Evolutionary conservation across 92 coral and sea anemone genomes (phyloP).

Genomic region (Metridium senile): DNA sequence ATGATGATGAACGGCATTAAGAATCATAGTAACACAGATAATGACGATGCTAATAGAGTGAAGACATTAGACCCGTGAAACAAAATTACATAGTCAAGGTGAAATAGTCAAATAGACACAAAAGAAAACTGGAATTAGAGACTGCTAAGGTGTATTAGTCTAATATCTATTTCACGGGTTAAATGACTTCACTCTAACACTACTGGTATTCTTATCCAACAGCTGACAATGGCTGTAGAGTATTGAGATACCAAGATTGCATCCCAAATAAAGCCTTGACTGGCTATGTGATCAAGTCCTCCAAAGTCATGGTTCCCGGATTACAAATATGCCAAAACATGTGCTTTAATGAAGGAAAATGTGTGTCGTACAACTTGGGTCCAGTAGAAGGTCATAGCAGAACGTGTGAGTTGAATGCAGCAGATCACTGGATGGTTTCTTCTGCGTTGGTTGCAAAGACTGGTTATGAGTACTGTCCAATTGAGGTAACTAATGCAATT

Average conservation of each 20-base stretch:
- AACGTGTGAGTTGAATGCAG: conserved; percentile 17
- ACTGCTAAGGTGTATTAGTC: too few species aligned
- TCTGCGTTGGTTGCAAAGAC: background rate
- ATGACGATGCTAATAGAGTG: too few species aligned
- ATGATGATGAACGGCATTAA: too few species aligned
- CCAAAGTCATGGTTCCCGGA: background rate
- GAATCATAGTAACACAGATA: too few species aligned
- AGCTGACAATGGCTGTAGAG: conserved; percentile 7
- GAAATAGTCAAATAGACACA: too few species aligned
- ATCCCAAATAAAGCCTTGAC: background rate
- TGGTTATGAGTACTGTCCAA: conserved; percentile 7
- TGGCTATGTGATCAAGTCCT: background rate
- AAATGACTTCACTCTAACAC: too few species aligned
- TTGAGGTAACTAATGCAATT: conserved; percentile 1
- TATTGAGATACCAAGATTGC: background rate
- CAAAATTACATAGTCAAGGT: too few species aligned
- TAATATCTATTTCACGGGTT: too few species aligned
- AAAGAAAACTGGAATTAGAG: too few species aligned
- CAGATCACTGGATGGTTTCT: conserved; percentile 1
- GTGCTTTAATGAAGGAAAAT: conserved; percentile 2
- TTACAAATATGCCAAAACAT: conserved; percentile 2
- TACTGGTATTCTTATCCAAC: background rate
- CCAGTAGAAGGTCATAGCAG: background rate
- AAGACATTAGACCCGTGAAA: too few species aligned
- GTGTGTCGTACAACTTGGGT: conserved; percentile 29